Base-by-base conservation (phyloP, 2,888 invertebrate genomes). In the Spodoptera exigua region DNA sequence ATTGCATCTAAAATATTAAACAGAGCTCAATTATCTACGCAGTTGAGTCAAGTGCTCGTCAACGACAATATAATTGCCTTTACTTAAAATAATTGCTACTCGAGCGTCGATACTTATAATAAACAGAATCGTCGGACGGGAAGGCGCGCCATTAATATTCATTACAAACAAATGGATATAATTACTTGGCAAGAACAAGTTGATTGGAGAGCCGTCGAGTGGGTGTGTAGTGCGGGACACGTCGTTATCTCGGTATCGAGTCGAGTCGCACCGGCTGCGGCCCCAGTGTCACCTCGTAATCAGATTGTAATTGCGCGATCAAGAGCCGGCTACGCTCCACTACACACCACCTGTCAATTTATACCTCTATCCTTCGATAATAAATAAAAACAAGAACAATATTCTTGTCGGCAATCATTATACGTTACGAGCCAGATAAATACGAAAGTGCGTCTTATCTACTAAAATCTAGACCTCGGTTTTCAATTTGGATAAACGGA, bases 141-240 rank as follows among this genome's bases (percentile, higher is more conserved):
- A 82, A 85, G 86, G 84, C 79, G 82, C 78, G 85, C 88, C 89
- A 87, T 91, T 90, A 91, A 89, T 91, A 89, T 91, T 92, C 89
- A 92, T 92, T 91, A 91, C 86, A 90, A 88, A 90, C 91, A 92
- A 92, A 92, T 91, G 89, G 89, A 88, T 92, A 90, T 92, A 92
- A 93, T 93, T 91, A 92, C 84, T 88, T 78, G 82, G 83, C 83
- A 84, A 88, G 90, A 89, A 89, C 89, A 84, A 90, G 91, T 90
- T 80, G 86, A 82, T 84, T 87, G 83, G 86, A 89, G 88, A 86
- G 89, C 78, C 68, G 83, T 86, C 80, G 86, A 89, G 90, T 88
- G 87, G 88, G 85, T 82, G 86, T 82, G 83, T 80, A 83, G 86
- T 82, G 86, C 79, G 83, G 86, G 87, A 86, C 84, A 85, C 83